Evolutionary conservation across 2,888 invertebrate genomes (phyloP), one percentile per base, ranked within the genome.

Genomic region (Blera fallax): DNA sequence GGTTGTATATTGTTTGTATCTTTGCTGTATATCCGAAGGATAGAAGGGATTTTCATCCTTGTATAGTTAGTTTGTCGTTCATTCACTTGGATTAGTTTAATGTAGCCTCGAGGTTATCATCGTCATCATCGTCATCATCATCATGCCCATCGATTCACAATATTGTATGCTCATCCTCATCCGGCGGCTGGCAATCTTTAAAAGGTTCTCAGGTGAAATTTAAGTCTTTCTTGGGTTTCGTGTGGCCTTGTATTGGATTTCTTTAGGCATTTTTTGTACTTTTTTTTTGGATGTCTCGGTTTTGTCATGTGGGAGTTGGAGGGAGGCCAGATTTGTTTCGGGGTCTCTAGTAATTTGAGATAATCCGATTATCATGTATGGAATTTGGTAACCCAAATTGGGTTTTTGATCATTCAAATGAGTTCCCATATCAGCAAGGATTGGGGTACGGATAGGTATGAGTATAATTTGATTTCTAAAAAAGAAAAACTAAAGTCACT

Each of bases 21-120:
- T 34, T 27, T 48, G 24, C 8, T 29, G 52, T 60, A 16, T 58
- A 56, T 73, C 62, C 29, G 56, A 54, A 65, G 65, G 69, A 81
- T 60, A 58, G 62, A 73, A 73, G 60, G 65, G 65, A 85, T 76
- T 85, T 67, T 72, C 80, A 76, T 81, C 74, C 76, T 78, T 79
- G 73, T 83, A 83, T 79, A 83, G 78, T 82, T 77, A 82, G 82
- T 73, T 79, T 74, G 74, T 72, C 70, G 76, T 76, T 76, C 76
- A 76, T 81, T 85, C 74, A 74, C 76, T 85, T 76, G 80, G 80
- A 84, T 74, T 80, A 80, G 84, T 80, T 84, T 80, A 84, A 80
- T 84, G 84, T 84, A 80, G 80, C 84, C 74, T 84, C 69, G 80
- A 84, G 84, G 74, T 84, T 84, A 79, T 84, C 84, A 70, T 80